A percentile compares a stretch with the other conserved stretches of the same genome.
Conservation (phyloP, 2,113 vertebrate species). For the Miniopterus natalensis region DNA sequence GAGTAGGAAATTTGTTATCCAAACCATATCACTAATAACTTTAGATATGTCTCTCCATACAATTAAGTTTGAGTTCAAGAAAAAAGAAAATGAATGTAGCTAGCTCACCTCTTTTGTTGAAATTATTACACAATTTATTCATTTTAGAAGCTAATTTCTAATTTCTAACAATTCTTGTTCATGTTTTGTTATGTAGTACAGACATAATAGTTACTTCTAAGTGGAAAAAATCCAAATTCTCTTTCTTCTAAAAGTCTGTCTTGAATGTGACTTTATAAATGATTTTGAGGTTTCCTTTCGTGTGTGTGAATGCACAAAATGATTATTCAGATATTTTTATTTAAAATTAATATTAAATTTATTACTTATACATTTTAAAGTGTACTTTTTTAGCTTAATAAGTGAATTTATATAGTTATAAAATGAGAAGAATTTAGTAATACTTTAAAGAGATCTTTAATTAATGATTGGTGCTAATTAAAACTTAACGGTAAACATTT, state of each 20-base stretch:
- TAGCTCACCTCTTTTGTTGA: not conserved
- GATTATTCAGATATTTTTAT: not conserved
- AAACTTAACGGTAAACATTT: conserved; percentile 46
- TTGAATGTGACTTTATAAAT: not conserved
- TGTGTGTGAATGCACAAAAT: not conserved
- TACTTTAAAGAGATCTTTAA: not conserved
- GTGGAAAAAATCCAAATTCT: not conserved
- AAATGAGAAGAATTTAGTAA: not conserved
- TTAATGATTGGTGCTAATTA: not conserved
- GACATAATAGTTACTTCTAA: not conserved
- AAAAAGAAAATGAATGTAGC: not conserved
- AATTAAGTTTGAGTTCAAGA: conserved; percentile 39
- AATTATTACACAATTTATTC: not conserved
- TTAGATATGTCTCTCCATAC: not conserved
- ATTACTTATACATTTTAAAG: not conserved
- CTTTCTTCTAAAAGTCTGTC: not conserved
- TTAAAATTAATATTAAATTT: conserved; percentile 39
- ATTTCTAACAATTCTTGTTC: not conserved
- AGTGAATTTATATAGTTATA: not conserved
- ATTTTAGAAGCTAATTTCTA: not conserved
- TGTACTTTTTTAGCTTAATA: not conserved
- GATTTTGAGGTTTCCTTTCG: not conserved
- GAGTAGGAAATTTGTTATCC: not conserved
- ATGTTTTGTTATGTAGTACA: not conserved
- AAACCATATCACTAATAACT: not conserved